A percentile compares a stretch with the other conserved stretches of the same genome.
Conservation (phyloP, 2,113 vertebrate genomes). For the Arizona elegans region DNA sequence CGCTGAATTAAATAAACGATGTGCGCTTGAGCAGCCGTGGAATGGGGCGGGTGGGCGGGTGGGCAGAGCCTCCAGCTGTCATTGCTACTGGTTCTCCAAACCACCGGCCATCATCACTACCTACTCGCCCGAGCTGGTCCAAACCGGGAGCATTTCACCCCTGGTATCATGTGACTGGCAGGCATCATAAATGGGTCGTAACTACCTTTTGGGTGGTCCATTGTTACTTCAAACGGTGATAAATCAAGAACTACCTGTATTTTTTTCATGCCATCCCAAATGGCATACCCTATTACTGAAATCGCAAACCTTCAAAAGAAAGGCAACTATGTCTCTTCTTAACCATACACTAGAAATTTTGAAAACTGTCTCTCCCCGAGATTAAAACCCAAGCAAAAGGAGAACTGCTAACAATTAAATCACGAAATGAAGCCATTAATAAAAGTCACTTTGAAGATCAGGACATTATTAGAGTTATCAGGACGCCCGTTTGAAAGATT, state of each 20-base stretch:
- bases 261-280: neutral
- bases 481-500: neutral
- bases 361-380: neutral
- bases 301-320: neutral
- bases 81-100: no score
- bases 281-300: neutral
- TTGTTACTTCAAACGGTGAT: neutral
- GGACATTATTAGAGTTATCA: neutral
- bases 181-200: neutral
- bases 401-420: neutral
- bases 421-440: slow-evolving; percentile 6
- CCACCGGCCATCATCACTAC: no score
- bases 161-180: neutral
- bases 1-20: no score
- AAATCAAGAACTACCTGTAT: neutral
- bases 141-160: no score
- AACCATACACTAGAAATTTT: neutral
- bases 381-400: neutral
- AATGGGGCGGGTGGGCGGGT: no score
- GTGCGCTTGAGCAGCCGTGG: no score
- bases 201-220: neutral
- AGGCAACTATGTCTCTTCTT: neutral
- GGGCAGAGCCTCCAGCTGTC: no score
- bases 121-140: no score
- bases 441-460: slow-evolving; percentile 1